Evolutionary conservation across 30 jellyfish, hydroid and myxozoan species (phyloP).

Genomic region (Sanderia malayensis): DNA sequence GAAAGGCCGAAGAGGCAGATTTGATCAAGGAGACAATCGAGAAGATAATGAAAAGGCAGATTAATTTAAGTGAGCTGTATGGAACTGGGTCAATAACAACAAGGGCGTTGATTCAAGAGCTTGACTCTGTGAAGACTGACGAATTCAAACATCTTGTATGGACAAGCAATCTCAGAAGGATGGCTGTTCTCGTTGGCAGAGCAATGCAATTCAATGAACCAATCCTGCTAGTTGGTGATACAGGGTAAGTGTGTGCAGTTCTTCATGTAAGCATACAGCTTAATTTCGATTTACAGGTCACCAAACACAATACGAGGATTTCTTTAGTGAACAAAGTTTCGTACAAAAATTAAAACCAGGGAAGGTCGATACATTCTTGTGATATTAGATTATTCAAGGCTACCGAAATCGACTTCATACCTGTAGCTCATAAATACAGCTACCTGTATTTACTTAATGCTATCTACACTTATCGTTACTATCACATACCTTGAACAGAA

Average conservation of each 20-base stretch:
- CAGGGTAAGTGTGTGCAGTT: conserved; percentile 84
- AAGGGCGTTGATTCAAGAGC: conserved; percentile 42
- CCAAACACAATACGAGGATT: conserved; percentile 79
- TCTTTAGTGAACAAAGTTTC: conserved; percentile 65
- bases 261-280: too few species aligned
- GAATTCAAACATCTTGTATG: conserved; percentile 88
- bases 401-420: too few species aligned
- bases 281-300: too few species aligned
- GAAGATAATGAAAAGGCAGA: conserved; percentile 60
- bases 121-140: background rate
- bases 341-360: too few species aligned
- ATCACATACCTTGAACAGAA: too few species aligned
- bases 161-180: conserved; percentile 76
- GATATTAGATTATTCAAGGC: too few species aligned
- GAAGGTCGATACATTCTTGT: too few species aligned
- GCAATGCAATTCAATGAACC: conserved; percentile 95
- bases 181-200: conserved; percentile 88
- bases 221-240: conserved; percentile 91
- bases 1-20: conserved; percentile 68
- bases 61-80: conserved; percentile 35
- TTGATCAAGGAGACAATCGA: conserved; percentile 79
- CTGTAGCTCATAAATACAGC: too few species aligned
- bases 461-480: too few species aligned
- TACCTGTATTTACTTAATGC: too few species aligned
- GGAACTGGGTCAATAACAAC: conserved; percentile 58